A percentile compares a stretch with the other conserved stretches of the same genome.
Evolutionary conservation across 2,888 invertebrate species (phyloP).

Genomic region (Nomada ferruginata): DNA sequence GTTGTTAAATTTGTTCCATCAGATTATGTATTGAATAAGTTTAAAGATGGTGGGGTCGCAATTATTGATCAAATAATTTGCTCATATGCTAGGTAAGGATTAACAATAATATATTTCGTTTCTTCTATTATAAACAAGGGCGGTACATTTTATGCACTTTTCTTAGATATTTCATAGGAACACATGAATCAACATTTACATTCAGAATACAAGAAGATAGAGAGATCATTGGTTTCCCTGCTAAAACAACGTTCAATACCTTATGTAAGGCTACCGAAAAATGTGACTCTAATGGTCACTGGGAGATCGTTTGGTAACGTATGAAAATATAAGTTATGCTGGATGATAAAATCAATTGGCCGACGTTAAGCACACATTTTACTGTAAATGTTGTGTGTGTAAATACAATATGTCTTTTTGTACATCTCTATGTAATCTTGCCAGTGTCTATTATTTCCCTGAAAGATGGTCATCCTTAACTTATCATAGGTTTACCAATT

Average conservation of each 20-base stretch:
- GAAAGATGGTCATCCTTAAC: slow-evolving; percentile 34
- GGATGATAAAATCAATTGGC: slow-evolving; percentile 7
- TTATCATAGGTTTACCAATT: slow-evolving; percentile 75
- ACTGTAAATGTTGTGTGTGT: slow-evolving; percentile 89
- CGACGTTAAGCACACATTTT: slow-evolving; percentile 38
- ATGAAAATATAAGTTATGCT: slow-evolving; percentile 21
- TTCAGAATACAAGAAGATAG: slow-evolving; percentile 98
- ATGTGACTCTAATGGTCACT: slow-evolving; percentile 73
- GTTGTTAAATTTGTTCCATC: slow-evolving; percentile 84
- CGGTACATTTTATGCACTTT: slow-evolving; percentile 35
- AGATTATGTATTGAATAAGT: slow-evolving; percentile 84
- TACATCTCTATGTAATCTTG: slow-evolving; percentile 22
- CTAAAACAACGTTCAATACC: slow-evolving; percentile 93
- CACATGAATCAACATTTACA: slow-evolving; percentile 97
- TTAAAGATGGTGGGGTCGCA: slow-evolving; percentile 94
- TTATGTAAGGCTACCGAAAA: slow-evolving; percentile 87
- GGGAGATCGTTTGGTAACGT: slow-evolving; percentile 83
- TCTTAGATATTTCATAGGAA: slow-evolving; percentile 92
- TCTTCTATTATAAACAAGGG: slow-evolving; percentile 9
- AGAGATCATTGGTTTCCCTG: slow-evolving; percentile 95
- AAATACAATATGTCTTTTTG: slow-evolving; percentile 50
- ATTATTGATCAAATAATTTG: slow-evolving; percentile 98
- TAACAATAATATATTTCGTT: slow-evolving; percentile 8
- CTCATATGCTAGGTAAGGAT: slow-evolving; percentile 89
- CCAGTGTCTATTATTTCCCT: neutral